Percentiles rank a stretch among this genome's conserved stretches.
Conservation (phyloP, 2,797 vertebrate genomes). For the Cryptoblepharus egeriae region DNA sequence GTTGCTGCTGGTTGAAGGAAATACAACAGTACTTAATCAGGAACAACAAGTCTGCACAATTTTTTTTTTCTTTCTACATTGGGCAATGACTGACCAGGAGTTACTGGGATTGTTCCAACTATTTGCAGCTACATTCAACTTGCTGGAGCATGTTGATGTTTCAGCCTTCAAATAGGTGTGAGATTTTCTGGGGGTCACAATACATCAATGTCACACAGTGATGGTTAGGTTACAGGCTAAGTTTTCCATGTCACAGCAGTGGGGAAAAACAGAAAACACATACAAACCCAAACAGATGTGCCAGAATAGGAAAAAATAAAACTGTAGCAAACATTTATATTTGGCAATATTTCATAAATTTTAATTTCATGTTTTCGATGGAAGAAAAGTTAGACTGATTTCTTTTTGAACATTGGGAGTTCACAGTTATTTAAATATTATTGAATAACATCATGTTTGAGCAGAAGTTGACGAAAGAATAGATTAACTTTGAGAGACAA, state of each 20-base stretch:
- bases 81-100: not conserved
- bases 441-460: slow-evolving; percentile 1
- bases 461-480: not conserved
- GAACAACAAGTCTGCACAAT: no score
- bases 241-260: not conserved
- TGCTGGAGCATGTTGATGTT: not conserved
- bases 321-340: not conserved
- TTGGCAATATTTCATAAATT: not conserved
- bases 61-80: not conserved
- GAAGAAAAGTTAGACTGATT: not conserved
- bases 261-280: no score
- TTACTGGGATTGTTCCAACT: not conserved
- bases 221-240: not conserved
- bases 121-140: not conserved
- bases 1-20: not conserved
- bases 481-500: slow-evolving; percentile 10
- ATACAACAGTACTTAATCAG: not conserved
- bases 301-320: not conserved
- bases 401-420: not conserved
- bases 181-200: not conserved
- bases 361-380: not conserved
- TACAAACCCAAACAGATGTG: no score
- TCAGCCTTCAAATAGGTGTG: not conserved
- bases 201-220: not conserved
- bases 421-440: slow-evolving; percentile 4